Base-by-base conservation (phyloP, 2,888 invertebrate genomes). In the Acanthosoma haemorrhoidale region DNA sequence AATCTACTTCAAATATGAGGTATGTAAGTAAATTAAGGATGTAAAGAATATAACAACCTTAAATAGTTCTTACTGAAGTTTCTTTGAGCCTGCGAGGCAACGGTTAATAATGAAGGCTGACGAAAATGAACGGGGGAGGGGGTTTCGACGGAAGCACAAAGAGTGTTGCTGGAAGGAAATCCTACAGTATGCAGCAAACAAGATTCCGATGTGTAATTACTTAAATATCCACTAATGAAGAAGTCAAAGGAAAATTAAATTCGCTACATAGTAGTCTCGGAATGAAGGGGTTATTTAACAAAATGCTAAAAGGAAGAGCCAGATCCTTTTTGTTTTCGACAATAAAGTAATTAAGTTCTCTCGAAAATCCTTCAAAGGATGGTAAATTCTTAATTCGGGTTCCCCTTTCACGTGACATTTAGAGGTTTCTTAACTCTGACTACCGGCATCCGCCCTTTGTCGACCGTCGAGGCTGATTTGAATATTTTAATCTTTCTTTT, bases 401-500 rank as follows among this genome's bases (percentile, higher is more conserved):
- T n/a, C 61, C 34, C 36, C 16, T 36, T 36, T 61, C 36, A 61
- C 38, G 11, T 38, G 34, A 61, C 38, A 61, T 61, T 61, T 34
- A 61, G 36, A 36, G 36, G 61, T 36, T 61, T 61, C 61, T 36
- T 21, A 36, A 34, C 13, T 25, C 61, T 51, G 21, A 25, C 51
- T 51, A 25, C 25, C 4, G n/a, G 11, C 25, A 13, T 21, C 51
- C 51, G n/a, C 21, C 51, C 29, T 51, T 51, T 25, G 25, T 51
- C 51, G 25, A n/a, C n/a, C n/a, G n/a, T n/a, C n/a, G n/a, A n/a
- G n/a, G n/a, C n/a, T 13, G 1, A 25, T 51, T 61, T 61, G 36
- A 61, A 61, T 61, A 61, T 38, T 61, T 61, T 36, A 61, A 61
- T 51, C 51, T 51, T 25, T 51, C 51, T 51, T 51, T 51, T 51